Evolutionary conservation across 1,140 invertebrate genomes (phyloP), one percentile per base, ranked within the genome.

Genomic region (Caerostris darwini): DNA sequence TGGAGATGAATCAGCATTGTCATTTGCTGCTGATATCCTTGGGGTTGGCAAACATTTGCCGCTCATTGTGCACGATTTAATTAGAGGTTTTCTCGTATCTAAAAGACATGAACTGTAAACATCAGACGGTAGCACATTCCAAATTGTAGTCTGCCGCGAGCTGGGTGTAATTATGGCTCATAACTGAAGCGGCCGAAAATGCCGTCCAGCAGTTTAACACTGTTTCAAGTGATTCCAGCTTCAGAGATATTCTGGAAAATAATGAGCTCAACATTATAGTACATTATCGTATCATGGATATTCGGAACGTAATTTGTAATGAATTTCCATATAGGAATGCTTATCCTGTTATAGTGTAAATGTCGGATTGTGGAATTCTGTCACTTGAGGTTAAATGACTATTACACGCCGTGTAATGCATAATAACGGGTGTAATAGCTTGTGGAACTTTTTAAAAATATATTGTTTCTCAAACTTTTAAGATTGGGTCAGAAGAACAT

Each of bases 91-190:
- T 85, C 82, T 85, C 83, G n/a, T 50, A 85, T 56, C 83, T 85
- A 85, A 85, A 85, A 85, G n/a, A 85, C 83, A 77, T 85, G 83
- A 57, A 58, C 17, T 85, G 83, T 59, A 57, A 57, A 57, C 57
- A 85, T 85, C 56, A 85, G 57, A 85, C 58, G 82, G 82, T 5
- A 57, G 58, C 82, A 85, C 83, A 85, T 85, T 85, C 83, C 83
- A 50, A 85, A 59, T 58, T 85, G 12, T 58, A 7, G 57, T 85
- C 14, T 8, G 82, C 56, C 54, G 82, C 82, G 57, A 85, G 83
- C 83, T 58, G 77, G 14, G 83, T 56, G 19, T 85, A 85, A 85
- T 85, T 85, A 85, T 85, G 58, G 83, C 83, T 59, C 83, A 58
- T 85, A 85, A 85, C 83, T 59, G 19, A 17, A 59, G 17, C 57